Percentiles rank a stretch among this genome's conserved stretches.
phyloP scores from a whole-genome alignment of 2,888 invertebrate species.

The Mythimna impura region DNA sequence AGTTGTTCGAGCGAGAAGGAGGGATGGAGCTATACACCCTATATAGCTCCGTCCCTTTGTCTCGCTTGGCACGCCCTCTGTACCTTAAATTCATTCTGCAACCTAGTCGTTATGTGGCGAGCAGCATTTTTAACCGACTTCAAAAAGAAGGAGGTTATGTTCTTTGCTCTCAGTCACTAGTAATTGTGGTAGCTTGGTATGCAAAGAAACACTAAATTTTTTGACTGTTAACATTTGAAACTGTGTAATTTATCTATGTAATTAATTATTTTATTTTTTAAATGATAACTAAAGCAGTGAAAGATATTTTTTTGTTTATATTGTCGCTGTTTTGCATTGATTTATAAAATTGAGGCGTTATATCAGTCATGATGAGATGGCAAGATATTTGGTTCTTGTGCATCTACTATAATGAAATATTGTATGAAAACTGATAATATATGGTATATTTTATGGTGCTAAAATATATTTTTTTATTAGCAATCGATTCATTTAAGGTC shows the following conservation, averaged over 20 bases:
- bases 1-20: background rate
- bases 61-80: background rate
- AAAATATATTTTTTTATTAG: constrained; percentile 13
- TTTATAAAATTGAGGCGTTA: background rate
- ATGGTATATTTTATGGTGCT: constrained; percentile 30
- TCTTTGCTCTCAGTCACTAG: background rate
- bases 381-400: background rate
- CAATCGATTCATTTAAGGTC: background rate
- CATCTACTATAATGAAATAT: background rate
- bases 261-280: background rate
- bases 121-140: background rate
- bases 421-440: background rate
- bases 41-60: no score
- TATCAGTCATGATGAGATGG: background rate
- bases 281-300: background rate
- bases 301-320: background rate
- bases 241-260: background rate
- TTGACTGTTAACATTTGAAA: background rate
- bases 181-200: background rate
- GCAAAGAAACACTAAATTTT: background rate
- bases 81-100: background rate
- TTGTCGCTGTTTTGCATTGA: background rate
- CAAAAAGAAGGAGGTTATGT: no score
- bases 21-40: no score
- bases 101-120: background rate